Conservation (phyloP, 2,797 vertebrate species). For the Lutjanus argentimaculatus region DNA sequence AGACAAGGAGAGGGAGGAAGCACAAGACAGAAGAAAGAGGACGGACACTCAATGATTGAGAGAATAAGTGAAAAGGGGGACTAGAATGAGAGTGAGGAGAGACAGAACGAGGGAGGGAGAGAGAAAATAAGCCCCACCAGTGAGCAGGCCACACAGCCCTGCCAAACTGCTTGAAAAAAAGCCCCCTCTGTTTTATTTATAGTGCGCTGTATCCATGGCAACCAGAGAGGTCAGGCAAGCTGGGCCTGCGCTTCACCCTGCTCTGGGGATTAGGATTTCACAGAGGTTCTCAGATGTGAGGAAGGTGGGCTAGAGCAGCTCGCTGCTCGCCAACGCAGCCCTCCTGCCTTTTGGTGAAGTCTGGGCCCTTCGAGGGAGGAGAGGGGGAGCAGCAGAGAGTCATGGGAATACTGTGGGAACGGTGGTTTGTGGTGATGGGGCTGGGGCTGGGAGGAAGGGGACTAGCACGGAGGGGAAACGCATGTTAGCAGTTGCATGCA, state of each 20-base stretch:
- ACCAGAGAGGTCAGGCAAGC: conserved; percentile 99
- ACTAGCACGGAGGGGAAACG: conserved; percentile 59
- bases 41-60: conserved; percentile 68
- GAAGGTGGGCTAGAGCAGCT: conserved; percentile 87
- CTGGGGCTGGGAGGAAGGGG: conserved; percentile 56
- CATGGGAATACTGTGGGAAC: conserved; percentile 84
- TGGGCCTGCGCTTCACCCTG: conserved; percentile 97
- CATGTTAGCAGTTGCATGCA: conserved; percentile 51
- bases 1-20: conserved; percentile 56
- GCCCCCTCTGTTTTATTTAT: conserved; percentile 98
- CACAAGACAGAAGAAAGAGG: conserved; percentile 53
- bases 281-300: conserved; percentile 90
- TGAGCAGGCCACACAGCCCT: conserved; percentile 87
- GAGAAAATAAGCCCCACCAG: conserved; percentile 87
- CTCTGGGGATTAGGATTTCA: conserved; percentile 98
- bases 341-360: conserved; percentile 81
- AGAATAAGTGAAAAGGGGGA: conserved; percentile 74
- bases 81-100: conserved; percentile 74
- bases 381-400: conserved; percentile 67
- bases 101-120: conserved; percentile 70
- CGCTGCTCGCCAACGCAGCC: conserved; percentile 81
- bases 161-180: conserved; percentile 92
- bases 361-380: conserved; percentile 72
- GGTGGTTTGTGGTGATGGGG: conserved; percentile 72
- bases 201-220: conserved; percentile 99